Evolutionary conservation across 2,113 vertebrate genomes (phyloP).

Genomic region (Motacilla alba): DNA sequence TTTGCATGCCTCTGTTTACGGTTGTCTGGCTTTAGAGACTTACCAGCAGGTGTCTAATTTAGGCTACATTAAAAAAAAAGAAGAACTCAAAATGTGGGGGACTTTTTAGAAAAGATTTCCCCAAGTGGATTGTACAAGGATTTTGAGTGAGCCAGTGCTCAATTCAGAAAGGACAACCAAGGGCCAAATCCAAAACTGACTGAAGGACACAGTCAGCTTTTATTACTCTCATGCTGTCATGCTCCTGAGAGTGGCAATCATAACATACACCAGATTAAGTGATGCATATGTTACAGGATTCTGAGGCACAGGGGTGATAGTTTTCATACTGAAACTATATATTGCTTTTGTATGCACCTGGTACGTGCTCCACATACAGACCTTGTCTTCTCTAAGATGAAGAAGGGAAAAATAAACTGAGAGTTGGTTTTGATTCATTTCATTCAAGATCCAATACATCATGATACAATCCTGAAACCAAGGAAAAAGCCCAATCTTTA

Average conservation of each 20-base stretch:
- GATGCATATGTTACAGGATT: neutral
- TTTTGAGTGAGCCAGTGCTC: neutral
- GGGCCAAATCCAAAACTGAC: neutral
- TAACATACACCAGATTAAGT: neutral
- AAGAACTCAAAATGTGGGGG: slow-evolving; percentile 34
- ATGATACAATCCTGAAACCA: neutral
- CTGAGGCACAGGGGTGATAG: neutral
- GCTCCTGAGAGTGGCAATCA: neutral
- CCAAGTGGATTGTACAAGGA: neutral
- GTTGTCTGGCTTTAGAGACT: slow-evolving; percentile 61
- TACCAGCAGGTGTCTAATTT: slow-evolving; percentile 63
- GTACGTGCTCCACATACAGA: neutral
- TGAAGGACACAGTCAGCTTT: accelerated
- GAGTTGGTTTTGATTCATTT: neutral
- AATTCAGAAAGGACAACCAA: neutral
- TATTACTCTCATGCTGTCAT: neutral
- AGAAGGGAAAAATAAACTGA: neutral
- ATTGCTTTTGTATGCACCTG: neutral
- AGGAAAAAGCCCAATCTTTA: neutral
- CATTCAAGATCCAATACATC: neutral
- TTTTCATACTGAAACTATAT: slow-evolving; percentile 38
- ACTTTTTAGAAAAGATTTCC: slow-evolving; percentile 53
- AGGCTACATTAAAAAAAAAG: slow-evolving; percentile 15
- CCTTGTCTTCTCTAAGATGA: neutral
- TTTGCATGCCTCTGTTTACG: slow-evolving; percentile 63